These are phyloP conservation scores for Erpornis zantholeuca DNA, from an alignment of 2,113 vertebrate species.

Conservation along the genomic window DNA sequence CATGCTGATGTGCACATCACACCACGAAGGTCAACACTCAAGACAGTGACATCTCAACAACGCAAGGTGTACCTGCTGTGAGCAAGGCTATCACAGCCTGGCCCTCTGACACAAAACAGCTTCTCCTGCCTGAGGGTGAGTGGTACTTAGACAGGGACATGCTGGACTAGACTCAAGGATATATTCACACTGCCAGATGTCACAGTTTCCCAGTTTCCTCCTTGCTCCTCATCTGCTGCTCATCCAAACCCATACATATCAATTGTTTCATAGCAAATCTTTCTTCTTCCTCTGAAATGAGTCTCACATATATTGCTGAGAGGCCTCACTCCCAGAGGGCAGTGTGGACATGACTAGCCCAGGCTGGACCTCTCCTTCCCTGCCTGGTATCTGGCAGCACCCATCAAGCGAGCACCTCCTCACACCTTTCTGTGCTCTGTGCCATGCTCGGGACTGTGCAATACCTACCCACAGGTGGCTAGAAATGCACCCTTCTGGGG, in stretches of 20 bases:
- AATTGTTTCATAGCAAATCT: background rate
- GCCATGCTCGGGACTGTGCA: background rate
- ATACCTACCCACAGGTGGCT: too few relatives aligned
- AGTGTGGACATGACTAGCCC: rapidly evolving
- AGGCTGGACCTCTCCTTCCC: background rate
- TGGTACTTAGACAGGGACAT: background rate
- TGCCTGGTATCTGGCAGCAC: background rate
- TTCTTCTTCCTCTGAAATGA: background rate
- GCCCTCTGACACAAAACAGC: background rate
- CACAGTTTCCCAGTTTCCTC: background rate
- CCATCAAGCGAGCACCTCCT: background rate
- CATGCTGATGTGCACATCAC: background rate
- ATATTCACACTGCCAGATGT: background rate
- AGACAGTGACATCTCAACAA: background rate
- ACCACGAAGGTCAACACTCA: background rate
- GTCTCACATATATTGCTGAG: rapidly evolving
- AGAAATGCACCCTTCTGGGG: background rate
- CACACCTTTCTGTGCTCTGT: background rate
- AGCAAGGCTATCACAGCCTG: background rate
- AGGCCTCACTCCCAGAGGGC: background rate
- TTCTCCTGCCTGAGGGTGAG: background rate
- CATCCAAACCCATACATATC: background rate
- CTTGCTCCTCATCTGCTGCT: background rate
- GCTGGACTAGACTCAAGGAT: background rate
- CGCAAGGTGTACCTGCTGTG: background rate